Percentiles rank a stretch among this genome's conserved stretches.
phyloP scores from a whole-genome alignment of 2,888 invertebrate species.

The Troides oblongomaculatus region DNA sequence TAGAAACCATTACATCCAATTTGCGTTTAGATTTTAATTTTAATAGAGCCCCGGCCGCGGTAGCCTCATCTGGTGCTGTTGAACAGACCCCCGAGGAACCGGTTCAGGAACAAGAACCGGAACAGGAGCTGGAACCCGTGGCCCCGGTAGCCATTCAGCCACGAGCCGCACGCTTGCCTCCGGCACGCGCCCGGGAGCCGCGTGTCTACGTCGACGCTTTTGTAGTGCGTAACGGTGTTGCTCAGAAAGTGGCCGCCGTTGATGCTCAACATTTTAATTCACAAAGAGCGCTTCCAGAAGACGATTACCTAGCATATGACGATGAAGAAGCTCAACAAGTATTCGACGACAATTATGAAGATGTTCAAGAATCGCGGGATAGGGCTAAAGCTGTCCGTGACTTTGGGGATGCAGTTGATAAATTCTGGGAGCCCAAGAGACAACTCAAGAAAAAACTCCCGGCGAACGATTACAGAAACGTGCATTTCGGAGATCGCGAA shows the following conservation, averaged over 20 bases:
- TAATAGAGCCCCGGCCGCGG: constrained; percentile 54
- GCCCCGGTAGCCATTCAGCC: constrained; percentile 59
- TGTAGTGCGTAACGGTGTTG: constrained; percentile 67
- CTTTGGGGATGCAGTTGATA: constrained; percentile 63
- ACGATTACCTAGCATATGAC: constrained; percentile 59
- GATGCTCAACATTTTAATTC: constrained; percentile 54
- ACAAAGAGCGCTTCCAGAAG: constrained; percentile 47
- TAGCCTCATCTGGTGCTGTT: constrained; percentile 42
- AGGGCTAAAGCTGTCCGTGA: constrained; percentile 57
- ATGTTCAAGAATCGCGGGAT: constrained; percentile 64
- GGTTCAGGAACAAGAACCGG: constrained; percentile 33
- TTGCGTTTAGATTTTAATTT: constrained; percentile 68
- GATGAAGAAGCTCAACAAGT: constrained; percentile 46
- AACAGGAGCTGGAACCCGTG: constrained; percentile 39
- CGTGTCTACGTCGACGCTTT: constrained; percentile 74
- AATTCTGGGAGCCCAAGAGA: constrained; percentile 67
- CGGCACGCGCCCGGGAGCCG: constrained; percentile 53
- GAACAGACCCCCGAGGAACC: constrained; percentile 37
- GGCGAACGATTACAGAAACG: constrained; percentile 60
- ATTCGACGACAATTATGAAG: constrained; percentile 67
- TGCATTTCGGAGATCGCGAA: constrained; percentile 69
- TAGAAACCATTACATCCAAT: constrained; percentile 65
- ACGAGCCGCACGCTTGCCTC: constrained; percentile 62
- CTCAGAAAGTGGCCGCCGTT: constrained; percentile 60
- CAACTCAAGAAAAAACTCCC: constrained; percentile 47